Evolutionary conservation across 2,888 invertebrate genomes (phyloP).

Genomic region (Dione vanillae): DNA sequence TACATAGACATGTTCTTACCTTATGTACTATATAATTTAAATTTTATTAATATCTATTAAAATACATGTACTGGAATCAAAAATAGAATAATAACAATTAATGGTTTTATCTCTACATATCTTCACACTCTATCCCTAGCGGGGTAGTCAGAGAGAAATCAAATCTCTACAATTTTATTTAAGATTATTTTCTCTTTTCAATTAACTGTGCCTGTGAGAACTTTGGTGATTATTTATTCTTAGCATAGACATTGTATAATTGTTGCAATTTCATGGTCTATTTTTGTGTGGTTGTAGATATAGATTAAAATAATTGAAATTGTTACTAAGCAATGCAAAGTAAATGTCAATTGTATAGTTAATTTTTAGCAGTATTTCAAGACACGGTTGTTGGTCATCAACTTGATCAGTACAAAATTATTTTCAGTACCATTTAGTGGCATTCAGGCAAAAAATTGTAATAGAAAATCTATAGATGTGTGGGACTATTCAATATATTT

Average conservation of each 20-base stretch:
- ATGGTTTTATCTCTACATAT: too few species aligned
- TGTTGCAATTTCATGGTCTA: slow-evolving; percentile 68
- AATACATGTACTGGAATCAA: too few species aligned
- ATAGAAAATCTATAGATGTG: slow-evolving; percentile 11
- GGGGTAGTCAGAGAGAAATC: too few species aligned
- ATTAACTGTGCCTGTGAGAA: not conserved
- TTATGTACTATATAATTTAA: too few species aligned
- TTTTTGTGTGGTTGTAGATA: slow-evolving; percentile 62
- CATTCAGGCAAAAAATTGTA: not conserved
- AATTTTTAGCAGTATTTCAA: slow-evolving; percentile 55
- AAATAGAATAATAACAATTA: too few species aligned
- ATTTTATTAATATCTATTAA: too few species aligned
- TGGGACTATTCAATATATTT: too few species aligned
- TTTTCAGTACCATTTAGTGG: slow-evolving; percentile 18
- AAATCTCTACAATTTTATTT: not conserved
- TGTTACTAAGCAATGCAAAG: slow-evolving; percentile 57
- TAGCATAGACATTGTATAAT: slow-evolving; percentile 52
- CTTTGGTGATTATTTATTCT: not conserved
- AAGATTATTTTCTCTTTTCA: not conserved
- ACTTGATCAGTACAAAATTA: slow-evolving; percentile 25
- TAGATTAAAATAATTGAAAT: slow-evolving; percentile 42
- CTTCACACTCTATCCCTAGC: too few species aligned
- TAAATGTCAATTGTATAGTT: slow-evolving; percentile 51
- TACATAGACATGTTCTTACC: too few species aligned
- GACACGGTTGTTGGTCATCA: slow-evolving; percentile 30